Evolutionary conservation across 2,797 vertebrate genomes (phyloP), one percentile per base, ranked within the genome.

Genomic region (Setipinna tenuifilis): DNA sequence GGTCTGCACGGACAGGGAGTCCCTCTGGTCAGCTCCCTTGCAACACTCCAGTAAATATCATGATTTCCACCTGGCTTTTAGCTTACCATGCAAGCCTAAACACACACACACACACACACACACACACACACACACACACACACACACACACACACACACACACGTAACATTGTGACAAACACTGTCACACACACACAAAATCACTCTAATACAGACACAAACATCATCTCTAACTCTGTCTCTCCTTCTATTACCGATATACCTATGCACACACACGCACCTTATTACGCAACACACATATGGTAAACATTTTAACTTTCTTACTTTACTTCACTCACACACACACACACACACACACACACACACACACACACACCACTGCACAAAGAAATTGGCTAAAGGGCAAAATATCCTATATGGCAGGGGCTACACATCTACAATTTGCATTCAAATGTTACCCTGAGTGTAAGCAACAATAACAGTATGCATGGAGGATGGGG

Each of bases 331-430:
- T 5, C 7, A 28, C 23, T 28, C 62, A 68, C 62, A 68, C 28
- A 71, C 25, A 71, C 25, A 71, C 65, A 71, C 65, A 71, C 65
- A 71, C 65, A 71, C 10, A 31, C 65, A 71, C 65, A 71, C 25
- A 71, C 7, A 71, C 7, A 71, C 11, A 71, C 25, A 71, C 11
- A 71, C 11, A 71, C 11, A 71, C 11, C 28, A 44, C 31, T 75
- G 68, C 17, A 41, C 35, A 78, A 78, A 78, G 16, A 78, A 78
- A 44, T 71, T 71, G 68, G 68, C 35, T 16, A 31, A 17, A 75
- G 68, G 28, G 68, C 14, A 17, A 25, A 65, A 65, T 9, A 25
- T 71, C 31, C 31, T 78, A 44, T 78, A 78, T 31, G 16, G 71
- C 71, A 19, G 19, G 44, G 68, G 16, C 68, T 75, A 16, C 16